Conservation (phyloP, 1,140 invertebrate genomes). For the Liolophura sinensis region DNA sequence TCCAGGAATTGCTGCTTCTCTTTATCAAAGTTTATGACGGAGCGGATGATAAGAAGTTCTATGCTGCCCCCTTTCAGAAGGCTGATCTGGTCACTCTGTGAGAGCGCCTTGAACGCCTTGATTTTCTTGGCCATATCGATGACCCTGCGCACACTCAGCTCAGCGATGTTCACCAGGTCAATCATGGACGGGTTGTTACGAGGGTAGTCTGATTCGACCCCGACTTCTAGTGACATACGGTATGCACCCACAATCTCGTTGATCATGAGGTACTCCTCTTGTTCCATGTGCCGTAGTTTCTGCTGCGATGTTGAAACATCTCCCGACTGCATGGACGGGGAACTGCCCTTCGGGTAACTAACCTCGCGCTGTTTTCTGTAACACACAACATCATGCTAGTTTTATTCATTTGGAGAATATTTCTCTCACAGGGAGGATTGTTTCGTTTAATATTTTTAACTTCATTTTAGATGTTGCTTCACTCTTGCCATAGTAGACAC, state of each 20-base stretch:
- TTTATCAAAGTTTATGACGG: conserved; percentile 57
- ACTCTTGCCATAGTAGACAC: too few relatives aligned
- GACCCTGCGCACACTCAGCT: conserved; percentile 57
- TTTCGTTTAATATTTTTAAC: too few relatives aligned
- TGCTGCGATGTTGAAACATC: conserved; percentile 45
- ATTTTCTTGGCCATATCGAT: conserved; percentile 61
- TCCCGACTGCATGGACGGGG: conserved; percentile 35
- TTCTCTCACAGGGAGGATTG: too few relatives aligned
- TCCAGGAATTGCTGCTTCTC: conserved; percentile 58
- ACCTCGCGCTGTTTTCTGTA: conserved; percentile 47
- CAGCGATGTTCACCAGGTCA: conserved; percentile 58
- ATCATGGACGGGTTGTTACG: conserved; percentile 44
- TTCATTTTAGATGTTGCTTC: too few relatives aligned
- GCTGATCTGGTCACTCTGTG: conserved; percentile 59
- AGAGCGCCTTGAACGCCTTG: conserved; percentile 57
- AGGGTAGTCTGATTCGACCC: conserved; percentile 46
- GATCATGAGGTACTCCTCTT: conserved; percentile 49
- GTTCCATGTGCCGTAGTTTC: conserved; percentile 36
- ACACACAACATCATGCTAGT: conserved; percentile 16
- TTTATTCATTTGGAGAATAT: neutral
- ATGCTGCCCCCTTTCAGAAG: conserved; percentile 61
- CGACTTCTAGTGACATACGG: conserved; percentile 53
- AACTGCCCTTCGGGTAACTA: conserved; percentile 29
- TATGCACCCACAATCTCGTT: conserved; percentile 53
- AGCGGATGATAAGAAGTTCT: conserved; percentile 63